Evolutionary conservation across 1,140 invertebrate genomes (phyloP), one percentile per base, ranked within the genome.

Genomic region (Pseudomyrmex pallidus): DNA sequence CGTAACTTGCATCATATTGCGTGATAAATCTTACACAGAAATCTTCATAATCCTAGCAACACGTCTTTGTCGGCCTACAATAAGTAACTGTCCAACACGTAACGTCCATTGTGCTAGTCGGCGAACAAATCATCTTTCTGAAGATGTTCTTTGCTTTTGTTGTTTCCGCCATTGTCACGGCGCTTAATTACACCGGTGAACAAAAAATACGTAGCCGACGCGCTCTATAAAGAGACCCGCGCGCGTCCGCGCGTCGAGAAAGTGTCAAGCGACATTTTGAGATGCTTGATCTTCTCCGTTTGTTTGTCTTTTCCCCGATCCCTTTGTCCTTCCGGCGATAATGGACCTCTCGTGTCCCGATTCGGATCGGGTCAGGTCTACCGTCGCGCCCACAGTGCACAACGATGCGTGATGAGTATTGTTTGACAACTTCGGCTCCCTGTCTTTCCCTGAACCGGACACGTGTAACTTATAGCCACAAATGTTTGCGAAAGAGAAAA

Each of bases 111-210:
- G 85, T 83, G 54, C 44, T 35, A 5, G 17, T 35, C n/a, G 22
- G 12, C 8, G 46, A 13, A 62, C 48, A 62, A 61, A 74, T 56
- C 48, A 78, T 64, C 67, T 44, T 46, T 59, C 84, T 66, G 66
- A 35, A 73, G 52, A 67, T 64, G 44, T 56, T 50, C 5, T n/a
- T 84, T 63, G 56, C 67, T 74, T 82, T 86, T 86, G 85, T 84
- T 73, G n/a, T 63, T 8, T 82, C 15, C 25, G 20, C 80, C 52
- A 84, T 86, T 87, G 77, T 87, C 50, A 56, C 63, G 85, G 44
- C 57, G 85, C 76, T 87, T 87, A 87, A 87, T 87, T 87, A 86
- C 85, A 74, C 52, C 44, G 35, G n/a, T 52, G 35, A 35, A 5
- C 35, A 35, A 84, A 86, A 86, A 80, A 74, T 57, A 57, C 22